Evolutionary conservation across 2,113 vertebrate species (phyloP).

Genomic region (Perca flavescens): DNA sequence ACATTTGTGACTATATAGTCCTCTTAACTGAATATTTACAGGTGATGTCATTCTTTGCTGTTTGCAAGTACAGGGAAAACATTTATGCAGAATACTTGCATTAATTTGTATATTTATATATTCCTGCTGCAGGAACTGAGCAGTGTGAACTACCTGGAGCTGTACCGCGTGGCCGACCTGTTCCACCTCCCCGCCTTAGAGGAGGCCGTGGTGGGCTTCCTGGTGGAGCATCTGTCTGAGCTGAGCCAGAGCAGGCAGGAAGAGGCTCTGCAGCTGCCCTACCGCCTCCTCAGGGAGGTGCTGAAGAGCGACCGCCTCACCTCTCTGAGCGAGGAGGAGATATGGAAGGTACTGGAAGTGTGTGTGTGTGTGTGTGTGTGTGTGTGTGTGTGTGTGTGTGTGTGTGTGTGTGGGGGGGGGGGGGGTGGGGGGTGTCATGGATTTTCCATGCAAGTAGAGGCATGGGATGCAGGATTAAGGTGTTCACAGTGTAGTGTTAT

Average conservation of each 20-base stretch:
- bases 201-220: conserved; percentile 94
- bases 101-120: conserved; percentile 1
- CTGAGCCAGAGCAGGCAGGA: conserved; percentile 91
- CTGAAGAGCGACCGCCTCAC: conserved; percentile 97
- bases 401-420: not conserved
- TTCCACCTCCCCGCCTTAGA: conserved; percentile 97
- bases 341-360: conserved; percentile 89
- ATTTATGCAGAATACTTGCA: not conserved
- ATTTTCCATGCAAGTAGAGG: not conserved
- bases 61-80: not conserved
- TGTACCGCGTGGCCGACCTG: conserved; percentile 97
- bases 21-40: not conserved
- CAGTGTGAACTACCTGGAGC: conserved; percentile 97
- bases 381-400: conserved; percentile 2
- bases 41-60: not conserved
- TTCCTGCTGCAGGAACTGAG: conserved; percentile 90
- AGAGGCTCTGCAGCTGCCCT: conserved; percentile 92
- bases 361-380: conserved; percentile 13
- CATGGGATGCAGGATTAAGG: not conserved
- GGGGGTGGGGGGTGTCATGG: not conserved
- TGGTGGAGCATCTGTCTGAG: conserved; percentile 97
- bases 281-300: conserved; percentile 94
- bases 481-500: conserved; percentile 6
- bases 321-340: conserved; percentile 95
- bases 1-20: not conserved